Evolutionary conservation across 2,888 invertebrate genomes (phyloP).

Genomic region (Megalurothrips usitatus): DNA sequence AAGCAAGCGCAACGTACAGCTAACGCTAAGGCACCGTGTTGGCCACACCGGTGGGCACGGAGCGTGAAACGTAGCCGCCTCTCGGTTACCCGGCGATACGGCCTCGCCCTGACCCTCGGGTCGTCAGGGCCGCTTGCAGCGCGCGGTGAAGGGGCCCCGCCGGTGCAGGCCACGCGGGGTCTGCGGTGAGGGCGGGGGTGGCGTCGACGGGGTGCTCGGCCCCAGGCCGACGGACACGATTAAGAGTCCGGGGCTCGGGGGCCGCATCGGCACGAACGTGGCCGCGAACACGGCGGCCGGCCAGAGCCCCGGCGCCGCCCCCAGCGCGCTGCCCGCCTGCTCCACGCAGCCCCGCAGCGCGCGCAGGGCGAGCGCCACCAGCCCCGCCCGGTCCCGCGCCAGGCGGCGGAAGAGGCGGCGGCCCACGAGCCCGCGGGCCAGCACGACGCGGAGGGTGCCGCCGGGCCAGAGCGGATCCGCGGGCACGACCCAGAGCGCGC

Average conservation of each 20-base stretch:
- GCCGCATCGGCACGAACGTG: not conserved
- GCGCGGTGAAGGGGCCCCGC: not conserved
- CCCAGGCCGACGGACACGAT: not conserved
- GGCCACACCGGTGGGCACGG: too few relatives aligned
- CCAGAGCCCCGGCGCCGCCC: conserved; percentile 1
- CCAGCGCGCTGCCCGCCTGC: not conserved
- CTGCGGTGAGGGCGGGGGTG: not conserved
- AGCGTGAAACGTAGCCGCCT: too few relatives aligned
- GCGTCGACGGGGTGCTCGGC: not conserved
- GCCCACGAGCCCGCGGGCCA: not conserved
- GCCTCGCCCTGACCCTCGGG: too few relatives aligned
- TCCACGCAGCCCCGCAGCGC: not conserved
- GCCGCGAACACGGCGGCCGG: not conserved
- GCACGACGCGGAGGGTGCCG: not conserved
- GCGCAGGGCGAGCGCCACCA: not conserved
- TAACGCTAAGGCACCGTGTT: too few relatives aligned
- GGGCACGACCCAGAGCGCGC: not conserved
- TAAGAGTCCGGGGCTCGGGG: not conserved
- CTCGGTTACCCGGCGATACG: too few relatives aligned
- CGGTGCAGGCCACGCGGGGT: not conserved
- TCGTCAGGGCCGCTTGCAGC: not conserved
- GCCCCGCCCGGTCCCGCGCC: not conserved
- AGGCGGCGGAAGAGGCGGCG: not conserved
- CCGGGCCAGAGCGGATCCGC: not conserved
- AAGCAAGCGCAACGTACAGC: too few relatives aligned